Percentiles rank a stretch among this genome's conserved stretches.
Conservation (phyloP, 2,888 invertebrate species). For the Cheilosia pagana region DNA sequence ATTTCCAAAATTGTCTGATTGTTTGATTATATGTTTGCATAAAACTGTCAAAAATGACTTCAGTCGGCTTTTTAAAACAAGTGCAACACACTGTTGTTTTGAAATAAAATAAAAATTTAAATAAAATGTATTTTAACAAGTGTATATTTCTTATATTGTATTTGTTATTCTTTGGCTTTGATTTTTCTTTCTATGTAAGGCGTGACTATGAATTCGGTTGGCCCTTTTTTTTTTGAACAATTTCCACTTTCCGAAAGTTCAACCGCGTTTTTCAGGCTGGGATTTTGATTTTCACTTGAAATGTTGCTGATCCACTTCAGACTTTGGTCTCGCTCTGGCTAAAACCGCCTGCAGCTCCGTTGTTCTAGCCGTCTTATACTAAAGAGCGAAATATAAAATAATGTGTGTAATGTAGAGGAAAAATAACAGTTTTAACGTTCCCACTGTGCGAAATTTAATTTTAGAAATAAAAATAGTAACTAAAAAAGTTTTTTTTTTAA, state of each 20-base stretch:
- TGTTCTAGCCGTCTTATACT: conserved; percentile 90
- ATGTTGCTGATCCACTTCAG: conserved; percentile 34
- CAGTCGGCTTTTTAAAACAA: no score
- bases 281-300: background rate
- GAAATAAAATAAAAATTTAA: background rate
- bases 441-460: background rate
- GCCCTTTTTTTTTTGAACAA: background rate
- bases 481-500: no score
- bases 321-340: conserved; percentile 85
- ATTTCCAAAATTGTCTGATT: no score
- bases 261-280: background rate
- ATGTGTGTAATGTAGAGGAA: background rate
- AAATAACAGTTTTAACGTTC: background rate
- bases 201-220: background rate
- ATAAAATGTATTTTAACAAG: background rate
- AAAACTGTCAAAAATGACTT: no score
- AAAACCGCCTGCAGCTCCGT: conserved; percentile 89
- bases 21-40: no score
- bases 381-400: conserved; percentile 72
- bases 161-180: conserved; percentile 11
- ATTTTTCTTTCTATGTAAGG: background rate
- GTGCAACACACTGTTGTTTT: no score
- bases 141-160: background rate
- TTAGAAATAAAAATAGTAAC: no score
- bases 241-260: background rate